Base-by-base conservation (phyloP, 2,113 vertebrate species). In the Gymnorhina tibicen region DNA sequence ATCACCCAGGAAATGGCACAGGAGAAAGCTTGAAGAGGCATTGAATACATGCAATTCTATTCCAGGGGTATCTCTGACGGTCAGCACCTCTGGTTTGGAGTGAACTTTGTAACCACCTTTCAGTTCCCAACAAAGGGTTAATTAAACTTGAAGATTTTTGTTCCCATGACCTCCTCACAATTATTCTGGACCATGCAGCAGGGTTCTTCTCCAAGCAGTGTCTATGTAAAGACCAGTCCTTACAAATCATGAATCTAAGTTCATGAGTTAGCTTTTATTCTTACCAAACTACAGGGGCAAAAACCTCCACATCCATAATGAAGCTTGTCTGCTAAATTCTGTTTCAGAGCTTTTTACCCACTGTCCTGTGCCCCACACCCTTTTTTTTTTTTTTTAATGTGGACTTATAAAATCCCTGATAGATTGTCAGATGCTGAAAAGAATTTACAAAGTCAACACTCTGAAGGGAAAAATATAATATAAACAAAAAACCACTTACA, bases 11-110 rank as follows among this genome's bases (percentile, higher is more conserved):
- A 72, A 86, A 73, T 1, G 32, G 50, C 70, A 81, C 33, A 67
- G 56, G 56, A 53, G 21, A 27, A 47, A 49, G 16, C 39, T 3
- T n/a, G 2, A 49, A 44, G 47, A 68, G 32, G 32, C 56, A 62
- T 44, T 60, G 52, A 35, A 44, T 6, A 42, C 81, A 56, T 66
- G 89, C 67, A 83, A 3, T 44, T 7, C 81, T 41, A 27, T 15
- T 18, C 82, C 72, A 11, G 5, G 3, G 7, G 8, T 6, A 35
- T 22, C 58, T 60, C 66, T 3, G 1, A 63, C 0, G 7, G 24
- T 35, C 46, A 41, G 63, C 37, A 62, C 37, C 42, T 70, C 67
- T 52, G 50, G 6, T 59, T 33, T 69, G 81, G 53, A 68, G 53
- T 46, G 27, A 76, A 53, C 14, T 53, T 41, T 27, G 47, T 39